Evolutionary conservation across 2,797 vertebrate species (phyloP), one percentile per base, ranked within the genome.

Genomic region (Poecilia velifera): DNA sequence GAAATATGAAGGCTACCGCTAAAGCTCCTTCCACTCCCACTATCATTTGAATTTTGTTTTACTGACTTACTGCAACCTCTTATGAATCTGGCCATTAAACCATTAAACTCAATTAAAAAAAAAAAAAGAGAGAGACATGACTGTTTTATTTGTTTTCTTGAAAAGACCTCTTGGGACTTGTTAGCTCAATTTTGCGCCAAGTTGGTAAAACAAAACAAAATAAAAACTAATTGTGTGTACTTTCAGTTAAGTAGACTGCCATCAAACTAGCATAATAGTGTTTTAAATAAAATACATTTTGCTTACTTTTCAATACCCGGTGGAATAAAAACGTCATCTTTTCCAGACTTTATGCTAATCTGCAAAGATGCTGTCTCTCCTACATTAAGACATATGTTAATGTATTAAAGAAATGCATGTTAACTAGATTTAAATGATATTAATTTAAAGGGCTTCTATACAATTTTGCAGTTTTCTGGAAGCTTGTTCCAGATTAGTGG

Each of bases 1-100:
- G 57, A 64, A 71, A 77, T 64, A 68, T 68, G 31, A 76, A 51
- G 51, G 45, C 47, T 53, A 20, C 45, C 2, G 25, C 49, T 41
- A n/a, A 55, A 55, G 22, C 36, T 25, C 12, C 22, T 74, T 39
- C 31, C 31, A 51, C 47, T 53, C 14, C 31, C 20, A 20, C 62
- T 34, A 46, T 13, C 34, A 51, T 53, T 28, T 77, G 36, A 16
- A 47, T 53, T 73, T 13, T 46, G 16, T 66, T 66, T 55, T 55
- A 55, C 3, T n/a, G 25, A 55, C 53, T 66, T 4, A 39, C 16
- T 62, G 16, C 10, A 13, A 4, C 16, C 6, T 25, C 53, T 47
- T 16, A 39, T 20, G 39, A 73, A 18, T 8, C 16, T 73, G 45
- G 16, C 3, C 22, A 72, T 34, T 5, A 46, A 4, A 9, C 3